Conservation (phyloP, 2,888 invertebrate species). For the Drosophila incognita region DNA sequence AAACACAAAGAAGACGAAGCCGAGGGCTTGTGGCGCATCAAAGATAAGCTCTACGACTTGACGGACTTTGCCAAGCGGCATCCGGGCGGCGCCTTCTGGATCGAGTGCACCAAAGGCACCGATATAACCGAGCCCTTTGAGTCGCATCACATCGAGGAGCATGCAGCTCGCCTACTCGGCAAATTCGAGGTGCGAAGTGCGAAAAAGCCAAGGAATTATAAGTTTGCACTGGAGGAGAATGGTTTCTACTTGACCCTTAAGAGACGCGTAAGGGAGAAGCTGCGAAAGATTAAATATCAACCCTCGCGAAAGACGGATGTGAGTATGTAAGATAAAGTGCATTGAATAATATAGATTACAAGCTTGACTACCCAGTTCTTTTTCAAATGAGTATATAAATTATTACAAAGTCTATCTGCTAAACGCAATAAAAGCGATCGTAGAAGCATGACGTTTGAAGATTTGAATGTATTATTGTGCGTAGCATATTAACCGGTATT, state of each 20-base stretch:
- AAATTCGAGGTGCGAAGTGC: conserved; percentile 89
- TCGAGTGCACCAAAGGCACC: conserved; percentile 89
- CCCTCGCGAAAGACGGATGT: conserved; percentile 73
- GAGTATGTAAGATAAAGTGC: conserved; percentile 23
- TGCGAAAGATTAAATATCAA: conserved; percentile 86
- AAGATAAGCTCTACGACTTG: conserved; percentile 93
- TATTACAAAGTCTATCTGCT: neutral
- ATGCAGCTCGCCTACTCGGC: conserved; percentile 87
- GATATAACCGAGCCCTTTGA: conserved; percentile 93
- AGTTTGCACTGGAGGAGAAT: conserved; percentile 89
- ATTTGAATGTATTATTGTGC: neutral
- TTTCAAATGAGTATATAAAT: neutral
- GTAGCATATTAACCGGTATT: neutral
- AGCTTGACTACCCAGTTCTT: rapidly evolving
- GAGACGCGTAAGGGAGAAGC: conserved; percentile 86
- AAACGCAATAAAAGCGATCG: neutral
- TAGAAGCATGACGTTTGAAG: neutral
- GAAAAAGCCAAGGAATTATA: conserved; percentile 87
- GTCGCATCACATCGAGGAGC: conserved; percentile 88
- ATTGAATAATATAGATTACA: neutral
- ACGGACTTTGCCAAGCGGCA: conserved; percentile 90
- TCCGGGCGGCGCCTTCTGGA: conserved; percentile 93
- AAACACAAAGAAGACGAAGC: conserved; percentile 89
- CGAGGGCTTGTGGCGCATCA: conserved; percentile 91
- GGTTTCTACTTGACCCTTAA: conserved; percentile 91